Conservation (phyloP, 2,888 invertebrate genomes). For the Metacarcinus magister region DNA sequence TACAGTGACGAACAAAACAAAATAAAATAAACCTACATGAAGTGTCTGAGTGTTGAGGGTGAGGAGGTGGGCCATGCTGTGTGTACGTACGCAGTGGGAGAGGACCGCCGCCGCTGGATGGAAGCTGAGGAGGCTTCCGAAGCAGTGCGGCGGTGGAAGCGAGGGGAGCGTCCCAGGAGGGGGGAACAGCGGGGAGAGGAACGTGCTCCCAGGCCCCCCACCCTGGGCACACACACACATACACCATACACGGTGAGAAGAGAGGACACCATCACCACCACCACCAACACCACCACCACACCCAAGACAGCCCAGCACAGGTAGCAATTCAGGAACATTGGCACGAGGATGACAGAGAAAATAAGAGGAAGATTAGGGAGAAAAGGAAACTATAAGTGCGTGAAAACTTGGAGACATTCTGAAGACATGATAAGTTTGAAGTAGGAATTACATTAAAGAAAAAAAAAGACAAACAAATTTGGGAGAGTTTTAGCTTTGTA, state of each 20-base stretch:
- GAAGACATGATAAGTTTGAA: neutral
- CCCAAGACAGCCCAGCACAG: conserved; percentile 74
- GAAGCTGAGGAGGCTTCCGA: conserved; percentile 76
- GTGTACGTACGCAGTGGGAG: conserved; percentile 81
- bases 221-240: conserved; percentile 68
- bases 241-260: conserved; percentile 49
- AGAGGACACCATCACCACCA: conserved; percentile 61
- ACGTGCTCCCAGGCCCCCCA: conserved; percentile 77
- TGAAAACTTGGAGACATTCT: conserved; percentile 45
- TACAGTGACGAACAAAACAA: neutral
- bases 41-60: conserved; percentile 38
- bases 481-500: neutral
- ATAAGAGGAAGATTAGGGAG: conserved; percentile 64
- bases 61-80: conserved; percentile 70
- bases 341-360: conserved; percentile 65
- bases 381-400: neutral
- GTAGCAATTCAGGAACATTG: conserved; percentile 72
- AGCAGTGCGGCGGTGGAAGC: conserved; percentile 81
- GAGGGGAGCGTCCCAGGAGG: conserved; percentile 82
- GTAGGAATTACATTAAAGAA: neutral
- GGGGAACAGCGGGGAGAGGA: conserved; percentile 79
- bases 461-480: neutral
- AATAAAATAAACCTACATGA: conserved; percentile 54
- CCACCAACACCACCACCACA: conserved; percentile 74
- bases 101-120: conserved; percentile 78